These are phyloP conservation scores for Calephelis virginiensis DNA, from an alignment of 1,140 invertebrate genomes.

Conservation along the genomic window DNA sequence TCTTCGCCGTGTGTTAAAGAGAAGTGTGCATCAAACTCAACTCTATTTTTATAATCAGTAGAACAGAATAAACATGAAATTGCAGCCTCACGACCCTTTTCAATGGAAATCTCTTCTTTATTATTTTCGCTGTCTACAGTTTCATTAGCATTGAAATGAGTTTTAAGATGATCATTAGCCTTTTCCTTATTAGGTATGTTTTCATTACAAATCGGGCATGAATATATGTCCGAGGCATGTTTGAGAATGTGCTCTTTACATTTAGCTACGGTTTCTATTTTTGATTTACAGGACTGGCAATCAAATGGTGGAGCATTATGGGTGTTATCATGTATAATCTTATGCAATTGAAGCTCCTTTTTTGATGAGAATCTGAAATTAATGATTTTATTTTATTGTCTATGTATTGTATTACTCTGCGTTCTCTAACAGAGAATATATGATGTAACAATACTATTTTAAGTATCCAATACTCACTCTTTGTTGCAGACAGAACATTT, in stretches of 20 bases:
- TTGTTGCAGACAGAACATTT: slow-evolving; percentile 52
- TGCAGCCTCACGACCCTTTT: slow-evolving; percentile 44
- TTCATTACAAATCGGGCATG: slow-evolving; percentile 60
- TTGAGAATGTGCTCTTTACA: slow-evolving; percentile 54
- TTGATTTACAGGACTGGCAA: slow-evolving; percentile 46
- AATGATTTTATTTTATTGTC: slow-evolving; percentile 1
- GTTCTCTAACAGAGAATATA: too few relatives aligned
- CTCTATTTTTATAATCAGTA: slow-evolving; percentile 43
- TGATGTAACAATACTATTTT: background rate
- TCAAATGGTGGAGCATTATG: slow-evolving; percentile 45
- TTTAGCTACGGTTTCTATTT: slow-evolving; percentile 37
- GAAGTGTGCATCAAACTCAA: slow-evolving; percentile 60
- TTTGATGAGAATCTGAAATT: slow-evolving; percentile 52
- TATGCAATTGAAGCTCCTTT: slow-evolving; percentile 53
- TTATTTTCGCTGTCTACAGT: slow-evolving; percentile 22
- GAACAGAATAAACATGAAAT: slow-evolving; percentile 55
- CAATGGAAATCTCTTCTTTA: slow-evolving; percentile 48
- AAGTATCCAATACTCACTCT: slow-evolving; percentile 46
- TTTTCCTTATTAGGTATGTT: slow-evolving; percentile 41
- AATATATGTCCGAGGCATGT: slow-evolving; percentile 43
- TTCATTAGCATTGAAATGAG: slow-evolving; percentile 49
- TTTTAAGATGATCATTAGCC: slow-evolving; percentile 48
- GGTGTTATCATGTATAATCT: slow-evolving; percentile 52
- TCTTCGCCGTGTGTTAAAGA: slow-evolving; percentile 46
- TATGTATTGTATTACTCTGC: too few relatives aligned